A percentile compares a stretch with the other conserved stretches of the same genome.
phyloP scores from a whole-genome alignment of 2,113 vertebrate genomes.

The Condylura cristata region DNA sequence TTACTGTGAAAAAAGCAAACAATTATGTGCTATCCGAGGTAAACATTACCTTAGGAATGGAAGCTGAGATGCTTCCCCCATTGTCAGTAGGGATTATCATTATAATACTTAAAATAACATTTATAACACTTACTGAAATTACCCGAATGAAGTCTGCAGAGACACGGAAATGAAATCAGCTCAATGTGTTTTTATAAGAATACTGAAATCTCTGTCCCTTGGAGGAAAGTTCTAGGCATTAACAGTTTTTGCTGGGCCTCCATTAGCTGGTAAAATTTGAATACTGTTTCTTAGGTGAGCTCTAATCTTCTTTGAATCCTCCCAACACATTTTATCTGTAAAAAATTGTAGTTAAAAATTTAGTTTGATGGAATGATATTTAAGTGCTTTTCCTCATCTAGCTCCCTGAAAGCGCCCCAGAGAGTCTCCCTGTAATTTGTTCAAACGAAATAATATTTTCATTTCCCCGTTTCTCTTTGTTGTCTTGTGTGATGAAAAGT shows the following conservation, averaged over 20 bases:
- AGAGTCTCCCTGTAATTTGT: constrained; percentile 90
- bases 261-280: constrained; percentile 92
- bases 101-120: constrained; percentile 94
- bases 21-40: constrained; percentile 92
- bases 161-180: constrained; percentile 90
- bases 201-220: constrained; percentile 89
- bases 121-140: constrained; percentile 95
- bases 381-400: constrained; percentile 90
- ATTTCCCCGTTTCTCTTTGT: constrained; percentile 90
- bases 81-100: constrained; percentile 92
- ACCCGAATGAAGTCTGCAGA: constrained; percentile 89
- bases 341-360: constrained; percentile 91
- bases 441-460: constrained; percentile 92
- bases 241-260: constrained; percentile 88
- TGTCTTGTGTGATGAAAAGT: constrained; percentile 91
- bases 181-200: constrained; percentile 92
- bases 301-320: constrained; percentile 92
- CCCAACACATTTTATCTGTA: constrained; percentile 89
- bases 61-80: constrained; percentile 91
- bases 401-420: constrained; percentile 86
- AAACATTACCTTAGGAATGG: constrained; percentile 95
- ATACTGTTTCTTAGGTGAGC: constrained; percentile 91
- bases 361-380: constrained; percentile 92
- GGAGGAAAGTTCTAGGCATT: constrained; percentile 90
- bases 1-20: constrained; percentile 89